Conservation (phyloP, 2,797 vertebrate genomes). For the Eptatretus atami region DNA sequence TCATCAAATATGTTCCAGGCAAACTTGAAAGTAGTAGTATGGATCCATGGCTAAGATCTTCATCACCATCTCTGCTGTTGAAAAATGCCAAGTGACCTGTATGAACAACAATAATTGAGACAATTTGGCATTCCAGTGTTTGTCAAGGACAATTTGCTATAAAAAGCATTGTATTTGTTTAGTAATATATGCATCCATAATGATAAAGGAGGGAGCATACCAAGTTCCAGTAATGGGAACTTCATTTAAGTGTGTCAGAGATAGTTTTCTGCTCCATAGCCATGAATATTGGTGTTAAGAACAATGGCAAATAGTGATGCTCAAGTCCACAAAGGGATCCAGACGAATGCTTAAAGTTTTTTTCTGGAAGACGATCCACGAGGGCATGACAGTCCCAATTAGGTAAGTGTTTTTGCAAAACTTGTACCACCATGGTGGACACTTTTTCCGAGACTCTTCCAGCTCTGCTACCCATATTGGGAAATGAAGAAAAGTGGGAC, state of each 20-base stretch:
- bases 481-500: no score
- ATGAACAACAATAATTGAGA: background rate
- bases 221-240: background rate
- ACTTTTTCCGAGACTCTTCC: constrained; percentile 64
- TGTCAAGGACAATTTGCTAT: no score
- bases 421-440: constrained; percentile 48
- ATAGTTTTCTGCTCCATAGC: constrained; percentile 71
- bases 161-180: background rate
- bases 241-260: constrained; percentile 14
- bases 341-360: constrained; percentile 35
- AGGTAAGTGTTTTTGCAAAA: constrained; percentile 52
- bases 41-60: constrained; percentile 75
- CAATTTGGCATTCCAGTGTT: no score
- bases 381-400: constrained; percentile 65
- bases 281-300: constrained; percentile 81
- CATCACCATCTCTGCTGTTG: constrained; percentile 79
- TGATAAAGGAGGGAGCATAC: background rate
- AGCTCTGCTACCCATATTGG: constrained; percentile 22
- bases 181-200: background rate
- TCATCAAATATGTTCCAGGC: constrained; percentile 93
- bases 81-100: constrained; percentile 75
- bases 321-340: constrained; percentile 73
- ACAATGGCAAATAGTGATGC: constrained; percentile 86
- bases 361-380: constrained; percentile 56
- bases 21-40: constrained; percentile 62